Conservation (phyloP, 2,113 vertebrate genomes). For the Excalfactoria chinensis region DNA sequence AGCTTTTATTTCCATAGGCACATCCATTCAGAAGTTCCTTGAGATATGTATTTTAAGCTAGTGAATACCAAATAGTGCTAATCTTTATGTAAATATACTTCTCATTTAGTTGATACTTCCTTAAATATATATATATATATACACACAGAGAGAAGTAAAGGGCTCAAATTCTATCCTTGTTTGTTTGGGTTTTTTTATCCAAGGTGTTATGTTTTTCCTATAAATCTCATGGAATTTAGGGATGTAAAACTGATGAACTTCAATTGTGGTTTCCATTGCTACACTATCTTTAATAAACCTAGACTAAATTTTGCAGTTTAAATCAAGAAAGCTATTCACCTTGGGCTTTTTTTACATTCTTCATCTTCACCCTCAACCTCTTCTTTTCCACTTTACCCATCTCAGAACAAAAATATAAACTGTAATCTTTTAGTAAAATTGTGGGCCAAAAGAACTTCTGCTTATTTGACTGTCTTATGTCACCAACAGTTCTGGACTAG, state of each 20-base stretch:
- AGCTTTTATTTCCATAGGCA: not conserved
- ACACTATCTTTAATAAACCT: not conserved
- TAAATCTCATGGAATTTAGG: not conserved
- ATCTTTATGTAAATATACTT: not conserved
- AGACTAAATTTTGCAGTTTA: slow-evolving; percentile 7
- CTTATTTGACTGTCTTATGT: not conserved
- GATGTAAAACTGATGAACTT: not conserved
- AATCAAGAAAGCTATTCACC: slow-evolving; percentile 20
- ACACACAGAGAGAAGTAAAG: no score
- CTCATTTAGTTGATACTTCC: not conserved
- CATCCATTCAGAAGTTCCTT: not conserved
- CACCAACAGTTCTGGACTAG: not conserved
- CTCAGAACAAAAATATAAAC: slow-evolving; percentile 13
- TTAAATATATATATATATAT: no score
- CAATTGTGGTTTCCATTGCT: not conserved
- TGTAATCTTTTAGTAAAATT: not conserved
- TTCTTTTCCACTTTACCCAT: not conserved
- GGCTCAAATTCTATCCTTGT: not conserved
- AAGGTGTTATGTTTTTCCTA: not conserved
- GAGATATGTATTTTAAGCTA: not conserved
- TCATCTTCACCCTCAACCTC: not conserved
- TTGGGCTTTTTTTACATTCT: not conserved
- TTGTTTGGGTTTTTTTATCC: not conserved
- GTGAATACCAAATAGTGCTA: not conserved
- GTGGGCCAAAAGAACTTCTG: not conserved